These are phyloP conservation scores for Euplagia quadripunctaria DNA, from an alignment of 2,888 invertebrate genomes.

Conservation along the genomic window DNA sequence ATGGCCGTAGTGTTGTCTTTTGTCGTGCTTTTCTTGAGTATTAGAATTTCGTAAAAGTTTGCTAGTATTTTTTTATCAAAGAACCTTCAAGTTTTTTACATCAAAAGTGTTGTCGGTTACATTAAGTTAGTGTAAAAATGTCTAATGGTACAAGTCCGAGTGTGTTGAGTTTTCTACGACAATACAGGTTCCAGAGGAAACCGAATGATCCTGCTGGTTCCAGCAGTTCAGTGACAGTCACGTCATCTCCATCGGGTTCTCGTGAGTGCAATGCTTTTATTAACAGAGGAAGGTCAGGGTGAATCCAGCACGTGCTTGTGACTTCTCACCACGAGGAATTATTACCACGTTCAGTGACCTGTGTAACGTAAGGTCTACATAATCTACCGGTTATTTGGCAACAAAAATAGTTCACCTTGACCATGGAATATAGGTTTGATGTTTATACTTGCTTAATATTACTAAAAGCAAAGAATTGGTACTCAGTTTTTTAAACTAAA, in stretches of 20 bases:
- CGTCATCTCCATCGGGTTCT: slow-evolving; percentile 72
- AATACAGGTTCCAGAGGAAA: slow-evolving; percentile 91
- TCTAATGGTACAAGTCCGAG: slow-evolving; percentile 86
- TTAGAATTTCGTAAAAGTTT: slow-evolving; percentile 69
- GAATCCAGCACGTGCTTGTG: slow-evolving; percentile 59
- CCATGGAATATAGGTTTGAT: background rate
- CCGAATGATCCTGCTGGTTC: slow-evolving; percentile 72
- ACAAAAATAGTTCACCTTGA: slow-evolving; percentile 19
- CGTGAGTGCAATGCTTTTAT: slow-evolving; percentile 69
- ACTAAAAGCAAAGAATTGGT: background rate
- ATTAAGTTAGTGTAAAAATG: slow-evolving; percentile 65
- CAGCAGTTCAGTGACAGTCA: slow-evolving; percentile 71
- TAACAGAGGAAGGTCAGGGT: slow-evolving; percentile 24
- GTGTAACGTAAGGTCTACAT: slow-evolving; percentile 57
- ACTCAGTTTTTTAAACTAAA: background rate
- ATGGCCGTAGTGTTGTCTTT: slow-evolving; percentile 83
- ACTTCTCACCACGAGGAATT: slow-evolving; percentile 54
- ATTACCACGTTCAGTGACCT: slow-evolving; percentile 61
- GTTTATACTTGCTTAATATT: background rate
- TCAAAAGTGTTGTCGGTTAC: slow-evolving; percentile 46
- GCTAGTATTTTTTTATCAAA: slow-evolving; percentile 52
- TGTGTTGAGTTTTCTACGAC: slow-evolving; percentile 89
- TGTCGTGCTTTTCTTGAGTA: slow-evolving; percentile 69
- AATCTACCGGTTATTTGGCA: slow-evolving; percentile 43
- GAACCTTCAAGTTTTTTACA: slow-evolving; percentile 49